phyloP scores from a whole-genome alignment of 2,888 invertebrate genomes.

The Saturnia pavonia region DNA sequence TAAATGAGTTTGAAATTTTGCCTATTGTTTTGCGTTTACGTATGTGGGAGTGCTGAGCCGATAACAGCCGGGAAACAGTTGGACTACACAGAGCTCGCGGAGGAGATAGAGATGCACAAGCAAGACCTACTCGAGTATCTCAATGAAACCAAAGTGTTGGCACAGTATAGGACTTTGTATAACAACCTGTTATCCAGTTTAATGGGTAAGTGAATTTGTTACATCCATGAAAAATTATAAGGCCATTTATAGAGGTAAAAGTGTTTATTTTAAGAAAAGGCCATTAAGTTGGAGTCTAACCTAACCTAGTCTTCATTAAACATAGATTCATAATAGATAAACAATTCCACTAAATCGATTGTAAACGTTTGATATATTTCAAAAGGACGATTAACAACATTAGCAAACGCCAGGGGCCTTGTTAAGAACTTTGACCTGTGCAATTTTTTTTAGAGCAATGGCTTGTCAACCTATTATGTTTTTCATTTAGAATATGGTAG shows the following conservation, averaged over 20 bases:
- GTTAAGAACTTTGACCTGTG: too few species aligned
- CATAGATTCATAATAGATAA: too few species aligned
- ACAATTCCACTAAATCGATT: too few species aligned
- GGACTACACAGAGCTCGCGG: constrained; percentile 61
- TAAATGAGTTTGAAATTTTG: constrained; percentile 4
- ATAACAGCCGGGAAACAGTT: constrained; percentile 44
- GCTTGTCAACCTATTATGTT: too few species aligned
- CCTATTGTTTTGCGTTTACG: background rate
- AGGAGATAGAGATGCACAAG: constrained; percentile 63
- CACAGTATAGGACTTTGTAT: constrained; percentile 58
- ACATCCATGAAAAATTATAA: background rate
- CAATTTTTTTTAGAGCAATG: too few species aligned
- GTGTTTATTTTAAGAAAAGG: background rate
- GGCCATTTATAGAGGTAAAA: background rate
- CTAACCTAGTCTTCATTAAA: too few species aligned
- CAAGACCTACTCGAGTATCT: constrained; percentile 59
- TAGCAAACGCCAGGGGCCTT: too few species aligned
- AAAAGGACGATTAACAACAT: too few species aligned
- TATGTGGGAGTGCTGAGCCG: constrained; percentile 27
- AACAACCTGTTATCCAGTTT: constrained; percentile 54
- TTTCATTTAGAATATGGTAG: too few species aligned
- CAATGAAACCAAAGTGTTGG: constrained; percentile 50
- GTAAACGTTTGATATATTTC: too few species aligned
- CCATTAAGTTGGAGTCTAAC: too few species aligned
- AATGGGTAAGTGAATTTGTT: constrained; percentile 42